phyloP scores from a whole-genome alignment of 2,888 invertebrate genomes.

The Hirtodrosophila histrioides region DNA sequence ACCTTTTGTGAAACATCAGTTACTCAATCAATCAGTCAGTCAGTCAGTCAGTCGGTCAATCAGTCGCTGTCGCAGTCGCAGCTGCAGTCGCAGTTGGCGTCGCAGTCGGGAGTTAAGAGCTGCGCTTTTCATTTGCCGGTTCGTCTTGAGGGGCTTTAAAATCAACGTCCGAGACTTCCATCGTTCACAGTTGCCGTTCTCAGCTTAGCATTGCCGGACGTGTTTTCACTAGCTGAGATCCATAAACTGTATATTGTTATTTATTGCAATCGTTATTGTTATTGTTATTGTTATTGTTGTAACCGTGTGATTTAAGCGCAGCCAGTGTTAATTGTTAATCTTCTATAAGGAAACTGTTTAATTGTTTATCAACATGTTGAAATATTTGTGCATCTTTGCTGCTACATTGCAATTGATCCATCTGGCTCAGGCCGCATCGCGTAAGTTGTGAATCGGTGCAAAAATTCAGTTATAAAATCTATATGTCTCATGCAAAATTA shows the following conservation, averaged over 20 bases:
- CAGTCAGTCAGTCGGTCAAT: slow-evolving; percentile 25
- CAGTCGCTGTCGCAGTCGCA: slow-evolving; percentile 4
- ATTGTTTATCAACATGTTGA: slow-evolving; percentile 48
- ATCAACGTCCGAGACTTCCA: slow-evolving; percentile 40
- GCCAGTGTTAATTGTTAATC: slow-evolving; percentile 12
- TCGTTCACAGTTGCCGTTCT: slow-evolving; percentile 66
- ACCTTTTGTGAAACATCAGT: slow-evolving; percentile 26
- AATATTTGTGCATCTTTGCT: slow-evolving; percentile 41
- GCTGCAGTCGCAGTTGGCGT: slow-evolving; percentile 13
- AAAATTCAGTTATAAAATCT: too few relatives aligned
- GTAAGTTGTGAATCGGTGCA: slow-evolving; percentile 48
- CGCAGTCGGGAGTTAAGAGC: slow-evolving; percentile 16
- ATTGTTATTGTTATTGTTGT: slow-evolving; percentile 1
- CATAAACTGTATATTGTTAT: slow-evolving; percentile 8
- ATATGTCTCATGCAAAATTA: too few relatives aligned
- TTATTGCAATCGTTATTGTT: not conserved
- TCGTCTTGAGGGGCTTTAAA: slow-evolving; percentile 57
- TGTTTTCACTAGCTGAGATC: slow-evolving; percentile 17
- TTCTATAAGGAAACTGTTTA: not conserved
- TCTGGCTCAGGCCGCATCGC: slow-evolving; percentile 48
- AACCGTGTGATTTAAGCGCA: slow-evolving; percentile 1
- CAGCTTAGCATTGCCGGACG: slow-evolving; percentile 58
- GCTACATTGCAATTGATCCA: slow-evolving; percentile 41
- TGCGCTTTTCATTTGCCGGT: slow-evolving; percentile 24
- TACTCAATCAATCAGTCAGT: slow-evolving; percentile 18